Evolutionary conservation across 2,888 invertebrate species (phyloP), one percentile per base, ranked within the genome.

Genomic region (Megalurothrips usitatus): DNA sequence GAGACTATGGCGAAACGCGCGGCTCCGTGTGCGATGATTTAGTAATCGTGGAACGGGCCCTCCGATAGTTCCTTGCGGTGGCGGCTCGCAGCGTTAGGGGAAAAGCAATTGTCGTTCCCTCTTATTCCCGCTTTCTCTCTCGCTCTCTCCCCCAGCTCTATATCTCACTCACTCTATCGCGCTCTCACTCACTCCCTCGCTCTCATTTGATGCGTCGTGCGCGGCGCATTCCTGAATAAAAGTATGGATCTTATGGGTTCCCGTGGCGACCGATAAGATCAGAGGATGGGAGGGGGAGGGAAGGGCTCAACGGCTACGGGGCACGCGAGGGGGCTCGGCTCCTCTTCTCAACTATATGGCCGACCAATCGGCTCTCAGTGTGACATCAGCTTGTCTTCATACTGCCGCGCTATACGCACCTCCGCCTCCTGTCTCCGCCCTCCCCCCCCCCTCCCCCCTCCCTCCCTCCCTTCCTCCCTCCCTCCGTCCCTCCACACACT

Each of bases 161-260:
- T 49, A 9, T 49, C 49, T 49, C 49, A 11, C 49, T 49, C 49
- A 11, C 49, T 49, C 49, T 49, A 9, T 49, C 49, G 9, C 49
- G 9, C 49, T 49, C 49, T 49, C 49, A 11, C 49, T 49, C 49
- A 11, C 49, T 52, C 52, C 10, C 6, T 52, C 52, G 52, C 52
- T 52, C 52, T 3, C 52, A 43, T 43, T 43, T 43, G 34, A 43
- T 43, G 34, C 34, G 34, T 43, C 34, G 34, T 43, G 58, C 19
- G 58, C 4, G 14, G 2, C 58, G n/a, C 26, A 26, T 75, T 75
- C 68, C 26, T 75, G 68, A 75, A 75, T 75, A 75, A 75, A 75
- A 75, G n/a, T n/a, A 75, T 75, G 68, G 68, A 75, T 75, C 68
- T n/a, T 75, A 75, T 75, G 23, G 68, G 68, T 68, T 68, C 23